Base-by-base conservation (phyloP, 2,888 invertebrate species). In the Leptopilina syphax region DNA sequence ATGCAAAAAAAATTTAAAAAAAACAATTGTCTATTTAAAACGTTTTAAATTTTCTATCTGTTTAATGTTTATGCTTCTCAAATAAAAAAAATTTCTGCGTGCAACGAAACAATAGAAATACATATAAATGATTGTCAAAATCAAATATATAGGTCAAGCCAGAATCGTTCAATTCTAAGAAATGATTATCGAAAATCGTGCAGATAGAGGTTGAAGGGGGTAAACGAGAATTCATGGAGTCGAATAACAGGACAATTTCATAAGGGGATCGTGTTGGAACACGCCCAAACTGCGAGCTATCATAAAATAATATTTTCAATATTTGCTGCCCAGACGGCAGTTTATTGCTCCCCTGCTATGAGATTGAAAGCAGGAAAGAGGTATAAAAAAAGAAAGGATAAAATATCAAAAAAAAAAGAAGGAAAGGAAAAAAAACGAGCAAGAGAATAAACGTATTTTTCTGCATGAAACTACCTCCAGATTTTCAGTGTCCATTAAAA, bases 231-330 rank as follows among this genome's bases (percentile, higher is more conserved):
- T 77, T 82, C 80, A 78, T 47, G 77, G 86, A 78, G 77, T 81
- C 83, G 78, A 78, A 80, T 80, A 80, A 82, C 80, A 77, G 47
- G 65, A 77, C 65, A 50, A 63, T 65, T 47, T 65, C 44, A 65
- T 65, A 65, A 50, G 63, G 44, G 63, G 44, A 77, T 77, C 65
- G 65, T 67, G 63, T 81, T 82, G 84, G 83, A 85, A 82, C 80
- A 77, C 76, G 77, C 83, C 85, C 85, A 87, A 84, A 81, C 77
- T 76, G 68, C 82, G 76, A 81, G 77, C 57, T 80, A 80, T 85
- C 84, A 83, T 84, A 84, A 87, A 87, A 84, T 83, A 86, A 87
- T 82, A 82, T 84, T 86, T 85, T 84, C 86, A 83, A 87, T 87
- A 87, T 88, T 87, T 84, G 80, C 79, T 79, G 68, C 77, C 81